These are phyloP conservation scores for Pseudorhiza aurosa DNA, from an alignment of 30 jellyfish, hydroid and myxozoan genomes.

Conservation along the genomic window DNA sequence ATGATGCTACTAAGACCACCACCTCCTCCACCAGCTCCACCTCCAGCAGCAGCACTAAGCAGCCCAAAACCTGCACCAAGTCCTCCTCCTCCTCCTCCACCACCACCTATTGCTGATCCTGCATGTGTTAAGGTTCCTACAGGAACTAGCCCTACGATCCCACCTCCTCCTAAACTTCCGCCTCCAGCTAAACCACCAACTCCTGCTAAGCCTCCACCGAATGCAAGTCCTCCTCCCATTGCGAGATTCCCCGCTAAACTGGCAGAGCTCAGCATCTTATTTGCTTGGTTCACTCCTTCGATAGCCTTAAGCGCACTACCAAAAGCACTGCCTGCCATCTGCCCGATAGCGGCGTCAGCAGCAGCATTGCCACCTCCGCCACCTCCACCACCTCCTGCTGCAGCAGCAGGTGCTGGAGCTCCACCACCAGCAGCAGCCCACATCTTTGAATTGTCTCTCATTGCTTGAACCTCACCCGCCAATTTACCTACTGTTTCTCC, in stretches of 20 bases:
- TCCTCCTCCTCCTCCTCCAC: slow-evolving; percentile 19
- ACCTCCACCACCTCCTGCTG: slow-evolving; percentile 60
- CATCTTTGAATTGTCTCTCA: slow-evolving; percentile 79
- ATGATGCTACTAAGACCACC: neutral
- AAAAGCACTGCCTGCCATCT: slow-evolving; percentile 66
- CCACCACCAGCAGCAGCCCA: slow-evolving; percentile 81
- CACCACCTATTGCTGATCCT: slow-evolving; percentile 64
- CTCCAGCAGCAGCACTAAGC: slow-evolving; percentile 14
- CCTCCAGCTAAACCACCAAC: slow-evolving; percentile 13
- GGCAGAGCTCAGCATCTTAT: slow-evolving; percentile 28
- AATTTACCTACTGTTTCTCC: slow-evolving; percentile 80
- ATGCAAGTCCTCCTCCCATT: slow-evolving; percentile 22
- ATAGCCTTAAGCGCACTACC: slow-evolving; percentile 68
- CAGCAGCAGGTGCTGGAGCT: slow-evolving; percentile 5
- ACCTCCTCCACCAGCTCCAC: slow-evolving; percentile 63
- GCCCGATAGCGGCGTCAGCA: slow-evolving; percentile 37
- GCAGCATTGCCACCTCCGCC: slow-evolving; percentile 53
- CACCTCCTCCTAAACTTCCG: slow-evolving; percentile 18
- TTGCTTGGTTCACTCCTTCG: slow-evolving; percentile 54
- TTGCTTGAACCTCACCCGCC: slow-evolving; percentile 90
- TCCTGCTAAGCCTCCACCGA: slow-evolving; percentile 34
- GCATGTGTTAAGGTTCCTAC: slow-evolving; percentile 28
- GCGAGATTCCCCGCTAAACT: slow-evolving; percentile 15
- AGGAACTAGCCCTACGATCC: slow-evolving; percentile 40
- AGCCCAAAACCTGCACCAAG: slow-evolving; percentile 6